A percentile compares a stretch with the other conserved stretches of the same genome.
Conservation (phyloP, 2,888 invertebrate genomes). For the Proisotoma minuta region DNA sequence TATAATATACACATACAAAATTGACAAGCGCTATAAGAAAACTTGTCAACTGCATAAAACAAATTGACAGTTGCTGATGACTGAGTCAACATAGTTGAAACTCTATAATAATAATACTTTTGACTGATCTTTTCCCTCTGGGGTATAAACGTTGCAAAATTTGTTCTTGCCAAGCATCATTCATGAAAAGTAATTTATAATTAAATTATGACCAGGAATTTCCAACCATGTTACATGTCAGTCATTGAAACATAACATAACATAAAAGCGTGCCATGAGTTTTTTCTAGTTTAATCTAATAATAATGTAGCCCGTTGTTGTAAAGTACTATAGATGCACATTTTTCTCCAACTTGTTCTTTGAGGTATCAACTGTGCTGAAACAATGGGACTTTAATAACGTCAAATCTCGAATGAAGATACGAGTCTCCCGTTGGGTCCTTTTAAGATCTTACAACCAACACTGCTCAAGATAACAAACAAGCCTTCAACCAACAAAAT, state of each 20-base stretch:
- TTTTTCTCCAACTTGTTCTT: background rate
- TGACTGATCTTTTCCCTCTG: too few species aligned
- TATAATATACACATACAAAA: too few species aligned
- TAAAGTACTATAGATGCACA: background rate
- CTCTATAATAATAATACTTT: too few species aligned
- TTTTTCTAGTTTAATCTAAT: background rate
- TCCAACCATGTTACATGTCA: background rate
- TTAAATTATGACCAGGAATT: background rate
- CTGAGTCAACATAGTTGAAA: too few species aligned
- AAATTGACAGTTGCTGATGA: too few species aligned
- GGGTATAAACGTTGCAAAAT: too few species aligned
- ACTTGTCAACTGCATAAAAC: too few species aligned
- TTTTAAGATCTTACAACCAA: background rate
- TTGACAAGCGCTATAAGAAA: too few species aligned
- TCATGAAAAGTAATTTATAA: too few species aligned
- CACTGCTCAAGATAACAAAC: background rate
- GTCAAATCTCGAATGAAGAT: constrained; percentile 11
- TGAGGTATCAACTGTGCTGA: constrained; percentile 8
- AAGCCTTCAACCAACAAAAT: background rate
- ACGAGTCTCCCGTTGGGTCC: constrained; percentile 12
- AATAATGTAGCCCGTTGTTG: background rate
- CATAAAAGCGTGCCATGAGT: constrained; percentile 9
- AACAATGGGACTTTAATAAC: constrained; percentile 15
- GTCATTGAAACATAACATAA: too few species aligned
- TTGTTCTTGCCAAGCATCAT: too few species aligned